Evolutionary conservation across 1,140 invertebrate species (phyloP).

Genomic region (Bombyx mandarina): DNA sequence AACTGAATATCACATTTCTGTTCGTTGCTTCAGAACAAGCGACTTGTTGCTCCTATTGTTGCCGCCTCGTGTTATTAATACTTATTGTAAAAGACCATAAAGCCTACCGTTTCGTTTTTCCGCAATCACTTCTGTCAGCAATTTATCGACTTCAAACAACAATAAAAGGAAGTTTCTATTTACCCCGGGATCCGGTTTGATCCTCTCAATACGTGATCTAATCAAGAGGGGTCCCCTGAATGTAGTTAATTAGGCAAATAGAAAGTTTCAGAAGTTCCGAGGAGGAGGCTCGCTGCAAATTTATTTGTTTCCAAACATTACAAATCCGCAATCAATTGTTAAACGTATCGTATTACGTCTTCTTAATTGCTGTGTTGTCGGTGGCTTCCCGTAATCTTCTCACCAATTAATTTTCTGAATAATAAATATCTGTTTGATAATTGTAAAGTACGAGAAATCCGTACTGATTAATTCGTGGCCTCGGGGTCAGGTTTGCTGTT

Average conservation of each 20-base stretch:
- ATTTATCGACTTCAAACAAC: slow-evolving; percentile 33
- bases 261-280: slow-evolving; percentile 37
- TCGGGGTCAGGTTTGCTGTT: too few relatives aligned
- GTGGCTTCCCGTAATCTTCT: too few relatives aligned
- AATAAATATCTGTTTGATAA: too few relatives aligned
- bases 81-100: not conserved
- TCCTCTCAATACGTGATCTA: slow-evolving; percentile 51
- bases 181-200: slow-evolving; percentile 35
- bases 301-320: slow-evolving; percentile 35
- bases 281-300: slow-evolving; percentile 20
- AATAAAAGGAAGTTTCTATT: slow-evolving; percentile 46
- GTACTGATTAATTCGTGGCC: too few relatives aligned
- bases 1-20: too few relatives aligned
- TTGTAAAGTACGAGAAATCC: too few relatives aligned
- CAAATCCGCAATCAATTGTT: slow-evolving; percentile 26
- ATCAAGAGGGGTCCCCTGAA: slow-evolving; percentile 46
- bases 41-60: too few relatives aligned
- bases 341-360: not conserved
- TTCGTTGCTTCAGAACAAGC: too few relatives aligned
- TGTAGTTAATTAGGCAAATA: slow-evolving; percentile 60
- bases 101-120: slow-evolving; percentile 7
- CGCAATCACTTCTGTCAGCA: slow-evolving; percentile 20
- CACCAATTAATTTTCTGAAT: too few relatives aligned
- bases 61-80: not conserved
- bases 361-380: too few relatives aligned